Conservation (phyloP, 1,140 invertebrate genomes). For the Danaus melanippus region DNA sequence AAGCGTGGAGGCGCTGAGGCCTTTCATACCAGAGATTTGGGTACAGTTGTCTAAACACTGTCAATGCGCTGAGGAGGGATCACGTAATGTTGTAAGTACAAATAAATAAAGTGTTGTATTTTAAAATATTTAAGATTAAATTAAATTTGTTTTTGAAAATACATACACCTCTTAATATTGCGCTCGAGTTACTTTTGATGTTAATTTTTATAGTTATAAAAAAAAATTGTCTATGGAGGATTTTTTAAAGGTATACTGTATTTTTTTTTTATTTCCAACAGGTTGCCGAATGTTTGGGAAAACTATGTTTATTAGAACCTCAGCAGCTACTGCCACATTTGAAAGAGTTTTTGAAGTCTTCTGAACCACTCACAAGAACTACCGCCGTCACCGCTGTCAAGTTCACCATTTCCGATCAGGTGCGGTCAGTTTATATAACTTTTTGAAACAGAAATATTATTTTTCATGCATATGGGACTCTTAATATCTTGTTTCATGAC, state of each 20-base stretch:
- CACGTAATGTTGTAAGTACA: constrained; percentile 88
- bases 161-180: too few relatives aligned
- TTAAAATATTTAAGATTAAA: too few relatives aligned
- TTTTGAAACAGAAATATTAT: too few relatives aligned
- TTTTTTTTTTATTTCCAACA: constrained; percentile 25
- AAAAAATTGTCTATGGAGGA: too few relatives aligned
- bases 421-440: constrained; percentile 29
- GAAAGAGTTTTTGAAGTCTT: constrained; percentile 82
- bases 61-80: constrained; percentile 96
- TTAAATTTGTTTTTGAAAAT: too few relatives aligned
- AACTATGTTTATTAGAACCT: constrained; percentile 96
- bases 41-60: constrained; percentile 92
- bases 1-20: constrained; percentile 85
- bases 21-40: constrained; percentile 93
- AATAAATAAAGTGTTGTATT: neutral
- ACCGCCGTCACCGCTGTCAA: constrained; percentile 99
- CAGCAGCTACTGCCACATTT: constrained; percentile 83
- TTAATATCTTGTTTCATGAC: too few relatives aligned
- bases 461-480: too few relatives aligned
- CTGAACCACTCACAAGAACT: constrained; percentile 90
- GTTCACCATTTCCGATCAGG: constrained; percentile 97
- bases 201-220: too few relatives aligned
- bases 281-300: constrained; percentile 97
- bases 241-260: too few relatives aligned
- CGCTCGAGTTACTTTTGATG: too few relatives aligned